These are phyloP conservation scores for Erebia aethiops DNA, from an alignment of 2,888 invertebrate species.

Conservation along the genomic window DNA sequence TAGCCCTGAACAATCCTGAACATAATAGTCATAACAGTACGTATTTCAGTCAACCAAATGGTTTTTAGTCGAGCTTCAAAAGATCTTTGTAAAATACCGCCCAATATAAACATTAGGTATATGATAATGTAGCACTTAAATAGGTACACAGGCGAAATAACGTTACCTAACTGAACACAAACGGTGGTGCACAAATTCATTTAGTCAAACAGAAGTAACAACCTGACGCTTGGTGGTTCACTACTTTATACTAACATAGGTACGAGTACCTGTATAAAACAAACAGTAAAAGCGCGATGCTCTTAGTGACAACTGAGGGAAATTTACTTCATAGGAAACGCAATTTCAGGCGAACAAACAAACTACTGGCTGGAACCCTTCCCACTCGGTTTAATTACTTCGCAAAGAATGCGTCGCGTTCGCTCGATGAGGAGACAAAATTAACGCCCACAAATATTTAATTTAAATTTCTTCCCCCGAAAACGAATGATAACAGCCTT, in stretches of 20 bases:
- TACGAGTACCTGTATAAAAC: conserved; percentile 45
- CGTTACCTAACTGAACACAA: conserved; percentile 1
- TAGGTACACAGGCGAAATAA: background rate
- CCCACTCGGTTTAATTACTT: conserved; percentile 83
- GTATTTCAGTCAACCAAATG: too few relatives aligned
- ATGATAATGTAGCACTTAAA: background rate
- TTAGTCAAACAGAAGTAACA: conserved; percentile 14
- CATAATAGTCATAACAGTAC: too few relatives aligned
- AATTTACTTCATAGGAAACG: conserved; percentile 78
- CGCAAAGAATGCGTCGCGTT: conserved; percentile 82
- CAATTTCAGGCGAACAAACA: conserved; percentile 81
- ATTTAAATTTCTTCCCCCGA: conserved; percentile 79
- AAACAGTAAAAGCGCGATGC: conserved; percentile 53
- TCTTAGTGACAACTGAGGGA: conserved; percentile 64
- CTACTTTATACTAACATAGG: conserved; percentile 42
- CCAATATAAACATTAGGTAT: background rate
- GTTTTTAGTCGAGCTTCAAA: background rate
- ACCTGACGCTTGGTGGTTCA: conserved; percentile 19
- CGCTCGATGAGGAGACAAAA: conserved; percentile 82
- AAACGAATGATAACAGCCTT: conserved; percentile 79
- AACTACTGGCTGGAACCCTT: conserved; percentile 80
- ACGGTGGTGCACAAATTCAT: conserved; percentile 3
- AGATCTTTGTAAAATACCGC: background rate
- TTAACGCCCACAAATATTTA: conserved; percentile 83
- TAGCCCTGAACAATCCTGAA: too few relatives aligned